A percentile compares a stretch with the other conserved stretches of the same genome.
phyloP scores from a whole-genome alignment of 2,113 vertebrate species.

The Myotis yumanensis region DNA sequence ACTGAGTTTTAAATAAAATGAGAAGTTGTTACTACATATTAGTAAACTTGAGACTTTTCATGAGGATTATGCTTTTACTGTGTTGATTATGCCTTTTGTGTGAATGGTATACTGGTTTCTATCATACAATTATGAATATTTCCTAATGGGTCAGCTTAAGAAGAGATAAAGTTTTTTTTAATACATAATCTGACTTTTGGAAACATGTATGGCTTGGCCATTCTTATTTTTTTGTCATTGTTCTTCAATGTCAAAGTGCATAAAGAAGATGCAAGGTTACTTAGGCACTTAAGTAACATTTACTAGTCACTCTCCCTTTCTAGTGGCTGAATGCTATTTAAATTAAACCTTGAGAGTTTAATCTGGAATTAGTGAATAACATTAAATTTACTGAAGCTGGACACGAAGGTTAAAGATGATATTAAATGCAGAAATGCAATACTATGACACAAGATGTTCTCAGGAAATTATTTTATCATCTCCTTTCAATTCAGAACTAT shows the following conservation, averaged over 20 bases:
- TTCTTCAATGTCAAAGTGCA: neutral
- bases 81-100: neutral
- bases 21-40: neutral
- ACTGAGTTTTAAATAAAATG: neutral
- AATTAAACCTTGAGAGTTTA: constrained; percentile 52
- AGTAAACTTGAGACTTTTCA: neutral
- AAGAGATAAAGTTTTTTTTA: neutral
- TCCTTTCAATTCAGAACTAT: neutral
- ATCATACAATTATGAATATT: neutral
- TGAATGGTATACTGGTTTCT: neutral
- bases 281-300: neutral
- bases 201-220: neutral
- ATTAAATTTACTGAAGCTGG: constrained; percentile 71
- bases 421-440: constrained; percentile 54
- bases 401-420: neutral
- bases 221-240: neutral
- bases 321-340: constrained; percentile 54
- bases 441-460: constrained; percentile 51
- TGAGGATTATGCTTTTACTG: neutral
- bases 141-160: neutral
- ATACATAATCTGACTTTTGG: neutral
- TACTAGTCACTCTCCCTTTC: constrained; percentile 28
- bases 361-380: neutral
- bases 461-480: constrained; percentile 72
- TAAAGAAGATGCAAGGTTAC: neutral